Evolutionary conservation across 2,888 invertebrate genomes (phyloP), one percentile per base, ranked within the genome.

Genomic region (Caenorhabditis plicata): DNA sequence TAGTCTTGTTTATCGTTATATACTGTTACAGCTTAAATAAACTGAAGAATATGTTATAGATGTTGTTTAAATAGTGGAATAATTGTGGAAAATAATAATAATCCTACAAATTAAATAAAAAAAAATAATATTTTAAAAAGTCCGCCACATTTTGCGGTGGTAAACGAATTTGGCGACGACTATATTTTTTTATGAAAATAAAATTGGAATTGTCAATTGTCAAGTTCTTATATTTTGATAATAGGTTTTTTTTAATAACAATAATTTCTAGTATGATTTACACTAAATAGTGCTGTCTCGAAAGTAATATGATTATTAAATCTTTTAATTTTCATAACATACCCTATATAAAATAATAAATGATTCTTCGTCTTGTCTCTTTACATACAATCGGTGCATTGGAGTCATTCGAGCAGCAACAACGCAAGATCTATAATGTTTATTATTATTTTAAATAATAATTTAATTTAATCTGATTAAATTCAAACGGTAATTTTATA

Each of bases 361-460:
- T 3, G 91, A 88, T 74, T 93, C 92, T 9, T 88, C 87, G 44
- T 89, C 88, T 82, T 94, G 93, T 40, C 88, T 85, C 56, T 91
- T 85, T n/a, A 92, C 71, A 53, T 76, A 91, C 63, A 94, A 84
- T 83, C 91, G 90, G 80, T 94, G 95, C 15, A 92, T 92, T 5
- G 94, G 94, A 35, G 91, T 91, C 58, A 90, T 89, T 81, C 95
- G 87, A 25, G 92, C 90, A 33, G 92, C 88, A 27, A 90, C 89
- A 41, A 94, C 85, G 43, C 94, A 86, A 0, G 93, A 92, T 81
- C 93, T 93, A 3, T n/a, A 23, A 41, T 3, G 15, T 13, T 4
- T 25, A 11, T 22, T 11, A 41, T 11, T 4, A 17, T 36, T 36
- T 19, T 8, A 36, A 15, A 19, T 11, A 36, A n/a, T 9, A 22